phyloP scores from a whole-genome alignment of 2,113 vertebrate species.

The Candoia aspera region DNA sequence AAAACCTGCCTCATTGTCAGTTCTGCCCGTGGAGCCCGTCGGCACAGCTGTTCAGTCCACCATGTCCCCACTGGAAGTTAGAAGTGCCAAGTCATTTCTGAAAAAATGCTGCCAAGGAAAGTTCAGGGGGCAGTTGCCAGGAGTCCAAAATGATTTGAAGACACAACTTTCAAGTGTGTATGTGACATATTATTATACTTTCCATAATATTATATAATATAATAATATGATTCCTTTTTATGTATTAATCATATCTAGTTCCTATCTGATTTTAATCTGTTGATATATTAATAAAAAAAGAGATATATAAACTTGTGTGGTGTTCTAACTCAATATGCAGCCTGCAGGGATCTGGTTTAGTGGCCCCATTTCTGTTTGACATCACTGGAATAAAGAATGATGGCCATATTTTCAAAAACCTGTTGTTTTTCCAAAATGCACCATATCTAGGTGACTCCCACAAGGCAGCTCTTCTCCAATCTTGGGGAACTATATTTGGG shows the following conservation, averaged over 20 bases:
- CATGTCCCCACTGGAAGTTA: too few relatives aligned
- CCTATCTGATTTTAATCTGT: not conserved
- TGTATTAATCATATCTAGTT: not conserved
- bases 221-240: not conserved
- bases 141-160: not conserved
- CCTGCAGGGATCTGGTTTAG: not conserved
- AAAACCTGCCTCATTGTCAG: too few relatives aligned
- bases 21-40: too few relatives aligned
- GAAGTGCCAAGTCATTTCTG: not conserved
- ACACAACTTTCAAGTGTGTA: not conserved
- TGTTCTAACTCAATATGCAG: not conserved
- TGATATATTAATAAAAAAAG: not conserved
- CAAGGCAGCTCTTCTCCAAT: not conserved
- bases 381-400: not conserved
- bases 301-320: not conserved
- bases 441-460: not conserved
- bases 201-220: not conserved
- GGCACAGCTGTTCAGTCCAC: too few relatives aligned
- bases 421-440: not conserved
- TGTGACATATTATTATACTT: not conserved
- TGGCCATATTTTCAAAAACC: not conserved
- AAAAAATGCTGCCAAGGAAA: not conserved
- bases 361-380: not conserved
- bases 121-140: not conserved
- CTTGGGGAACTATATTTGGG: not conserved